Conservation (phyloP, 2,888 invertebrate genomes). For the Ditylenchus weischeri region DNA sequence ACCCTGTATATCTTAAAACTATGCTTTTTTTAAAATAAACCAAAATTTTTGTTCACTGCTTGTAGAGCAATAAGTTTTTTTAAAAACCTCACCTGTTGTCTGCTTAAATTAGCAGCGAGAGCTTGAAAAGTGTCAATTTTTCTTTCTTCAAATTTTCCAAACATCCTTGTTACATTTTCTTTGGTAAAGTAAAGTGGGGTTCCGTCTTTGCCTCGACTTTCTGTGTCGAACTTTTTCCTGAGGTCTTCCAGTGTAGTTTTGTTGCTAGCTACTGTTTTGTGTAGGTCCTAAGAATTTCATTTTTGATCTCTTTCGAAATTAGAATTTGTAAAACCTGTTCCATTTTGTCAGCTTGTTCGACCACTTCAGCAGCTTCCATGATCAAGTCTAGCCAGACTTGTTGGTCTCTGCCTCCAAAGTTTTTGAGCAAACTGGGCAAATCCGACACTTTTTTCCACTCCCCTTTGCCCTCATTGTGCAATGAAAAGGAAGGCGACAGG, state of each 20-base stretch:
- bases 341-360: not conserved
- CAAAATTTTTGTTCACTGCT: no score
- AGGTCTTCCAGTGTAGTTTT: not conserved
- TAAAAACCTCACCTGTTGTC: constrained; percentile 36
- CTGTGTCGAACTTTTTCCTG: constrained; percentile 16
- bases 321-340: not conserved
- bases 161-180: constrained; percentile 43
- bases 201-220: constrained; percentile 25
- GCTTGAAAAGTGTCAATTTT: constrained; percentile 43
- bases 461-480: constrained; percentile 43
- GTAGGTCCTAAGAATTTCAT: no score
- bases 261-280: not conserved
- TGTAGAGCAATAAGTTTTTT: no score
- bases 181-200: constrained; percentile 43
- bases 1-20: no score
- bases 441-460: constrained; percentile 31
- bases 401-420: constrained; percentile 33
- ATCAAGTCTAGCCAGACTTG: constrained; percentile 44
- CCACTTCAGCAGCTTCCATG: constrained; percentile 46
- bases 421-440: constrained; percentile 24
- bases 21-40: no score
- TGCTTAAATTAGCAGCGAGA: constrained; percentile 38
- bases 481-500: constrained; percentile 48
- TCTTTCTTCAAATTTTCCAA: constrained; percentile 39
- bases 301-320: not conserved